Percentiles rank a stretch among this genome's conserved stretches.
These are phyloP conservation scores for Ispidina lecontei DNA, from an alignment of 2,797 vertebrate species.

Conservation along the genomic window DNA sequence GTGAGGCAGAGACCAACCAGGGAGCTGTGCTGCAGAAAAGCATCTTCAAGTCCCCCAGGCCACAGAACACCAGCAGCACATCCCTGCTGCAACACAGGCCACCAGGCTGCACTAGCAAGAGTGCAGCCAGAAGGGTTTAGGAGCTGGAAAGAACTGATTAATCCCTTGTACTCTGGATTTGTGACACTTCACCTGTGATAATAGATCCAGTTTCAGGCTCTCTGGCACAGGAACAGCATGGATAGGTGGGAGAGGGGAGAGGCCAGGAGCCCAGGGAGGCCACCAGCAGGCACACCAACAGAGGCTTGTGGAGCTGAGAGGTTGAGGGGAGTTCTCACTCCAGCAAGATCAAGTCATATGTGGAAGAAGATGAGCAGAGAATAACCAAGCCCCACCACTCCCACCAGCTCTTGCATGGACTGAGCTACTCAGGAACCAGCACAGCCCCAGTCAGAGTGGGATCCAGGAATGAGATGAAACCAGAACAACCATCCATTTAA, in stretches of 20 bases:
- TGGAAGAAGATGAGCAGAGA: rapidly evolving
- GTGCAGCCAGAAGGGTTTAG: rapidly evolving
- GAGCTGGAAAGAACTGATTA: background rate
- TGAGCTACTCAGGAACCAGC: background rate
- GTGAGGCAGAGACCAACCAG: background rate
- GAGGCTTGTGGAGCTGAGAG: background rate
- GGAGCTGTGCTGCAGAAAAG: background rate
- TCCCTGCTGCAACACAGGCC: background rate
- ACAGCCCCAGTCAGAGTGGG: rapidly evolving
- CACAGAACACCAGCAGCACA: background rate
- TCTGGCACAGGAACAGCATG: background rate
- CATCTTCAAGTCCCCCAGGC: rapidly evolving
- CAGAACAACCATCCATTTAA: background rate
- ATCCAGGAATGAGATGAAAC: background rate
- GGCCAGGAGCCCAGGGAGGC: background rate
- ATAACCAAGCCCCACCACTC: background rate
- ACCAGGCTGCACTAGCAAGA: background rate
- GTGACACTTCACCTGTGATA: background rate
- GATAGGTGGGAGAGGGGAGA: background rate
- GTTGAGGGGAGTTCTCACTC: background rate
- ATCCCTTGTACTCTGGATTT: background rate
- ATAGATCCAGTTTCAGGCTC: background rate
- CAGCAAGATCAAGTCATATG: background rate
- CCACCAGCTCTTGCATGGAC: background rate
- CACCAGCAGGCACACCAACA: rapidly evolving